phyloP scores from a whole-genome alignment of 2,888 invertebrate genomes.

The Lumbricus terrestris region DNA sequence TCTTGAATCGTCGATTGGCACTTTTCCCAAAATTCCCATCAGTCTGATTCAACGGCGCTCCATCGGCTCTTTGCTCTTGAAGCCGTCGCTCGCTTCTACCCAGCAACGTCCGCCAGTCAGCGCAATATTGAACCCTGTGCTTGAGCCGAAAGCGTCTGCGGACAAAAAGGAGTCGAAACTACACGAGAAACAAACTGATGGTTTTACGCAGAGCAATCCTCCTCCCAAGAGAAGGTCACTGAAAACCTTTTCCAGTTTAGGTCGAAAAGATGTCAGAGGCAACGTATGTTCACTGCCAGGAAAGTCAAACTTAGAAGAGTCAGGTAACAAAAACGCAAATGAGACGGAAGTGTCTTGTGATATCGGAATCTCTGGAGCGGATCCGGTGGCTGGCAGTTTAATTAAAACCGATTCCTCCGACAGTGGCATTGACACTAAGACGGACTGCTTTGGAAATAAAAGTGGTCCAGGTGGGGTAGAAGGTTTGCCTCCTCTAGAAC shows the following conservation, averaged over 20 bases:
- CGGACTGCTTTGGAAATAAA: not conserved
- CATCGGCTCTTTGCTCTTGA: not conserved
- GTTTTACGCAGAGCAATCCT: not conserved
- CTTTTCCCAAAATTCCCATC: not conserved
- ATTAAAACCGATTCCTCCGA: not conserved
- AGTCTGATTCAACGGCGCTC: not conserved
- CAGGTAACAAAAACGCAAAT: not conserved
- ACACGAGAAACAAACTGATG: not conserved
- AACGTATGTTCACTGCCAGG: not conserved
- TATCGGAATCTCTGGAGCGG: not conserved
- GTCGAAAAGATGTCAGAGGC: not conserved
- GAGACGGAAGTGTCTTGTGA: not conserved
- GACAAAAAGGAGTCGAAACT: not conserved
- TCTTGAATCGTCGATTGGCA: not conserved
- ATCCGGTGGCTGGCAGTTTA: not conserved
- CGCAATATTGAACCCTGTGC: not conserved
- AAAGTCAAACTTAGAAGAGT: not conserved
- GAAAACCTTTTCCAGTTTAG: not conserved
- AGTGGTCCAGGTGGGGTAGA: not conserved
- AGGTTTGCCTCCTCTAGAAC: not conserved
- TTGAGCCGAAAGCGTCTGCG: not conserved
- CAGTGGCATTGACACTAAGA: not conserved
- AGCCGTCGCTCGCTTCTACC: not conserved
- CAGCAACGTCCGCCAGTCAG: not conserved
- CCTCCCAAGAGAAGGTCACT: not conserved